Conservation (phyloP, 2,797 vertebrate species). For the Galago senegalensis region DNA sequence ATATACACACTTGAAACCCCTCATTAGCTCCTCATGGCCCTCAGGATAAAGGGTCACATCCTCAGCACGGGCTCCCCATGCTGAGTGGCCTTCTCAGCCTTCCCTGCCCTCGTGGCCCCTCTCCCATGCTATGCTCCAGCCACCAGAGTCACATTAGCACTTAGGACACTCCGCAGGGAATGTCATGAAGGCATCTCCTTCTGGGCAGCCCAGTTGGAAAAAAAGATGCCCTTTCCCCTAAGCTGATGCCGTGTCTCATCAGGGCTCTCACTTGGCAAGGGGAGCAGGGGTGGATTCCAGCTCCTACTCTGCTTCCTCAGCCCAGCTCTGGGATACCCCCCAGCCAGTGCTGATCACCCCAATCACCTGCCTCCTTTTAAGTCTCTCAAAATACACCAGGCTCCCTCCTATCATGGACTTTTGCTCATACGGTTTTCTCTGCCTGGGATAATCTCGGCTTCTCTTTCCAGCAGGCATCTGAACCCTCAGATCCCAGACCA, state of each 20-base stretch:
- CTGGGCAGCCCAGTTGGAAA: background rate
- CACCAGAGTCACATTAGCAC: background rate
- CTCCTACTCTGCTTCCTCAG: background rate
- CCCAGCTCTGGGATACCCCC: background rate
- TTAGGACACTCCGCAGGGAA: background rate
- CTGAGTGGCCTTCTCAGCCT: background rate
- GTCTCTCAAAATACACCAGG: background rate
- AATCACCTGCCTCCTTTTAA: background rate
- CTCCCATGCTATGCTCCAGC: background rate
- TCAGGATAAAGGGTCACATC: background rate
- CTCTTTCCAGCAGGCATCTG: background rate
- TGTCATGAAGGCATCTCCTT: background rate
- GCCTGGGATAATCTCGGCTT: background rate
- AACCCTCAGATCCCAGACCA: background rate
- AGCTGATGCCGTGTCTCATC: background rate
- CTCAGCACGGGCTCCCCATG: background rate
- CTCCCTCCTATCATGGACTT: background rate
- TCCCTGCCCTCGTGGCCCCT: background rate
- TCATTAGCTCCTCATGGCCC: background rate
- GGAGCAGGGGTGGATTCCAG: background rate
- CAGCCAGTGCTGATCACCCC: background rate
- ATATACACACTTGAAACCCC: constrained; percentile 1
- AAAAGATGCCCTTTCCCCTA: background rate
- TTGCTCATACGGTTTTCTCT: background rate
- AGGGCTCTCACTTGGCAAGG: background rate